Conservation (phyloP, 2,113 vertebrate genomes). For the Camelus dromedarius region DNA sequence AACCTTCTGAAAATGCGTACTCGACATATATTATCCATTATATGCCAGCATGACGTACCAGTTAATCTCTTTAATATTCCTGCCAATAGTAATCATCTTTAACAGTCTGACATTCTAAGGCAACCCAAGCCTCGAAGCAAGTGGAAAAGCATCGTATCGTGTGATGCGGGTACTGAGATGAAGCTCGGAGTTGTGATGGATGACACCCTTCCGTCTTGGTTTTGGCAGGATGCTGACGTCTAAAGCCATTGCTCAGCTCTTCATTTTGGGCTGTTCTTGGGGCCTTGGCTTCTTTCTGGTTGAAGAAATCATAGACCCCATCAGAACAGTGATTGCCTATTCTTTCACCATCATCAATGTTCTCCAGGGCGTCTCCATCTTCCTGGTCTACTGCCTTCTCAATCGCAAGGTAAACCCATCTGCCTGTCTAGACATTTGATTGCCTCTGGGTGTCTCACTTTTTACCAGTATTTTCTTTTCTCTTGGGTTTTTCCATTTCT, state of each 20-base stretch:
- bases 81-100: background rate
- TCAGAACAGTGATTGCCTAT: background rate
- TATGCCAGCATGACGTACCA: background rate
- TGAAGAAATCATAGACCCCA: fast-evolving
- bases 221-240: conserved; percentile 63
- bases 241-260: conserved; percentile 72
- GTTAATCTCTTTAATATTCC: background rate
- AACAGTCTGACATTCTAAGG: background rate
- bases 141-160: background rate
- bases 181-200: background rate
- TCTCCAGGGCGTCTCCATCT: conserved; percentile 75
- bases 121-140: background rate
- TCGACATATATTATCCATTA: background rate
- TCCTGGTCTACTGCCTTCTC: conserved; percentile 76
- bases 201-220: background rate
- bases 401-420: conserved; percentile 55
- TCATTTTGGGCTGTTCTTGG: conserved; percentile 77
- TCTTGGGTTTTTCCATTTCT: background rate
- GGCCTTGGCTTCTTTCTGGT: conserved; percentile 73
- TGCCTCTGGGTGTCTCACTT: background rate
- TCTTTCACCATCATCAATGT: conserved; percentile 76
- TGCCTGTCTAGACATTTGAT: fast-evolving
- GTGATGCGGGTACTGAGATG: background rate
- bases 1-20: background rate
- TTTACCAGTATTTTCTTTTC: background rate